Evolutionary conservation across 2,797 vertebrate species (phyloP).

Genomic region (Toxotes lorentzi): DNA sequence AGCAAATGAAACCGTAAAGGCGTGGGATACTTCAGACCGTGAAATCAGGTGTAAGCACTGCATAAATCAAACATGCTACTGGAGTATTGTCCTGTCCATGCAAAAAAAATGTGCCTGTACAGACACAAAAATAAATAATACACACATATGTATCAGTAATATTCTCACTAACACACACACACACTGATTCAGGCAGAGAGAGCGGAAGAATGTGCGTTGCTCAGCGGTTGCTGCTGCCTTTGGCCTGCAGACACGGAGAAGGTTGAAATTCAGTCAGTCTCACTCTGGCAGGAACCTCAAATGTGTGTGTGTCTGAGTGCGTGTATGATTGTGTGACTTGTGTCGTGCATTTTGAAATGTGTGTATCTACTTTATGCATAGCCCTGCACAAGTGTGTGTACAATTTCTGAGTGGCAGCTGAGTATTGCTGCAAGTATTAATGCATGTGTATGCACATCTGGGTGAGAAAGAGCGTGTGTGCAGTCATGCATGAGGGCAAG

Average conservation of each 20-base stretch:
- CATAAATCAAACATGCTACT: neutral
- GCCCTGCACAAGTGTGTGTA: conserved; percentile 14
- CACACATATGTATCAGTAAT: neutral
- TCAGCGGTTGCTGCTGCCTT: conserved; percentile 56
- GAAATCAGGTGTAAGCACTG: neutral
- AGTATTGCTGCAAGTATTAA: conserved; percentile 6
- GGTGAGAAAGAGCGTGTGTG: neutral
- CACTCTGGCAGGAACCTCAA: conserved; percentile 55
- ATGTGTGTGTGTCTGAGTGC: conserved; percentile 19
- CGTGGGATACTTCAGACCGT: neutral
- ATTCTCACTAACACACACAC: conserved; percentile 8
- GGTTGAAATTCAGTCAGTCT: conserved; percentile 73
- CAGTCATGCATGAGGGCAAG: conserved; percentile 1
- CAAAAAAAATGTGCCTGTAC: neutral
- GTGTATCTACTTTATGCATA: conserved; percentile 17
- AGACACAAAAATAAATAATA: neutral
- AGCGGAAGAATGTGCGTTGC: conserved; percentile 48
- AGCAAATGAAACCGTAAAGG: neutral
- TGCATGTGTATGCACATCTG: conserved; percentile 4
- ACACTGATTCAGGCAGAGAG: conserved; percentile 18
- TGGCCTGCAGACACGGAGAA: conserved; percentile 60
- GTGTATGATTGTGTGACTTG: neutral
- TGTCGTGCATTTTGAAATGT: conserved; percentile 21
- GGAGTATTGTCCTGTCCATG: neutral
- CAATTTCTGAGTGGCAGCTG: conserved; percentile 1